These are phyloP conservation scores for Colius striatus DNA, from an alignment of 2,113 vertebrate species.

Conservation along the genomic window DNA sequence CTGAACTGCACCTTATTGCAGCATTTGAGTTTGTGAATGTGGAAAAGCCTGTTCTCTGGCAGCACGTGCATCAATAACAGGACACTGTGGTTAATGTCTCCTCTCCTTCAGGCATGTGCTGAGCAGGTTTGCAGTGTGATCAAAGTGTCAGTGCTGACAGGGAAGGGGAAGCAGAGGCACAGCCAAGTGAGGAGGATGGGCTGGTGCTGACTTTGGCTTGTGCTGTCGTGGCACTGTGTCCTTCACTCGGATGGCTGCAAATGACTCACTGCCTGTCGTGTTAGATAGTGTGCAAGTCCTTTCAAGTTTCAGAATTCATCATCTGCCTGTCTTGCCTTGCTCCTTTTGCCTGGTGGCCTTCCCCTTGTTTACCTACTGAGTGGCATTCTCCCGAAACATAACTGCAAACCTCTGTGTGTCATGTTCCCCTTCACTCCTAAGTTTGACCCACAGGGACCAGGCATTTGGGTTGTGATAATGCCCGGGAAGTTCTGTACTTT, in stretches of 20 bases:
- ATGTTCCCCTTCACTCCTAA: not conserved
- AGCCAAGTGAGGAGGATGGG: not conserved
- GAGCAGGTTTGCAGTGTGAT: not conserved
- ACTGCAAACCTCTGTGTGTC: rapidly evolving
- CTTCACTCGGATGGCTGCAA: not conserved
- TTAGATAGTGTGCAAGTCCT: not conserved
- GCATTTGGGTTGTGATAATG: not conserved
- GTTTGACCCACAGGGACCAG: not conserved
- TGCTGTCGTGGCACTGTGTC: rapidly evolving
- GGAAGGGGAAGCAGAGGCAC: not conserved
- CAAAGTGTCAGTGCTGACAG: not conserved
- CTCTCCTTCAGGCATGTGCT: not conserved
- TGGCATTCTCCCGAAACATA: not conserved
- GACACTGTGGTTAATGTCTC: not conserved
- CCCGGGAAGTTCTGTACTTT: not conserved
- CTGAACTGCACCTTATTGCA: not conserved
- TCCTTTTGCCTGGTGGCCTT: not conserved
- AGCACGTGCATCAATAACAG: not conserved
- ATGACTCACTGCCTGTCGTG: not conserved
- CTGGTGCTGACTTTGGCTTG: not conserved
- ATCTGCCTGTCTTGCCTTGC: not conserved
- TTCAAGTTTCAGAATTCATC: not conserved
- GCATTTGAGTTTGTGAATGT: not conserved
- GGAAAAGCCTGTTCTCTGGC: slow-evolving; percentile 29
- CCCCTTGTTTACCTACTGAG: not conserved